Evolutionary conservation across 2,888 invertebrate species (phyloP), one percentile per base, ranked within the genome.

Genomic region (Lithodes maja): DNA sequence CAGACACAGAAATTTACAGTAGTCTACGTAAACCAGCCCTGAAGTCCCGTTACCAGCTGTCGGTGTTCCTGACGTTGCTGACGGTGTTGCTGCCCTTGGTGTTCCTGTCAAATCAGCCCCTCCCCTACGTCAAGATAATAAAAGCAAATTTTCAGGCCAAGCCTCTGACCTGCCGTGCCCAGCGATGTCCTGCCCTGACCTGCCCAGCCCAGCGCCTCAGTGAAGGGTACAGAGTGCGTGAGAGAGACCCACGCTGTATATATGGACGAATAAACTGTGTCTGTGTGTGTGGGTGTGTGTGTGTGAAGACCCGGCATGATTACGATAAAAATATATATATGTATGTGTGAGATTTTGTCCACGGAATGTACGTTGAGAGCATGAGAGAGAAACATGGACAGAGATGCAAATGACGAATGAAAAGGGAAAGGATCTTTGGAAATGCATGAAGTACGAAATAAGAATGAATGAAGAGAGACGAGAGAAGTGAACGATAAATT

Each of bases 1-100:
- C 87, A 87, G 87, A 77, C 83, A 71, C 71, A 71, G 71, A 9
- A 71, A n/a, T 71, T n/a, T n/a, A n/a, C 71, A 12, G 61, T 61
- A 61, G 7, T 7, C 7, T 71, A 71, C 71, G n/a, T n/a, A n/a
- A n/a, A 15, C 15, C 71, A 15, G 71, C n/a, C 71, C 71, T 61
- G 61, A 9, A 9, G 12, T 61, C 5, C 5, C 61, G 61, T 12
- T 61, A 12, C 61, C 61, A 12, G 33, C 33, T 33, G 33, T 33
- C 33, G 33, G 33, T 33, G 33, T 33, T 68, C 54, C 54, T 75
- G 74, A 77, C 5, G 49, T 50, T 17, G 77, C 77, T 61, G 61
- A 5, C 12, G 61, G 61, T 61, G 61, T 7, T 61, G 7, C 61
- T 5, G 61, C 33, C 33, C 33, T 33, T 33, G 33, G 33, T 33